Evolutionary conservation across 53 echinoderm and acorn worm species (phyloP).

Genomic region (Patiria pectinifera): DNA sequence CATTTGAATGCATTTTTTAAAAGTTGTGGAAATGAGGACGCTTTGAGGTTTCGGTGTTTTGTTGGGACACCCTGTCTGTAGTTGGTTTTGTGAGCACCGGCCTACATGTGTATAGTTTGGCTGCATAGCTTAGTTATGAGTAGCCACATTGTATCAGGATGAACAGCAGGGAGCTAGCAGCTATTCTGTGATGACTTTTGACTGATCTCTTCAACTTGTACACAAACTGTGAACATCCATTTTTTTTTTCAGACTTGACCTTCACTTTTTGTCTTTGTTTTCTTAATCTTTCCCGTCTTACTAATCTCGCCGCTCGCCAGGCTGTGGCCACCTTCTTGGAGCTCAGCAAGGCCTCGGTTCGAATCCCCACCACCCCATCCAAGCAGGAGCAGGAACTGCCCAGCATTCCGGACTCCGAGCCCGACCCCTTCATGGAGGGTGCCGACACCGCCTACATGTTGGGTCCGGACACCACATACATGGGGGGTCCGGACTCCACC

Average conservation of each 20-base stretch:
- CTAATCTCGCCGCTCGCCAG: slow-evolving; percentile 2
- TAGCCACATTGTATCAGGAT: too few species aligned
- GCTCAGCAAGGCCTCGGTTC: slow-evolving; percentile 45
- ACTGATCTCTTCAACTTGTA: neutral
- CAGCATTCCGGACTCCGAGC: neutral
- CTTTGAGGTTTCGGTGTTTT: too few species aligned
- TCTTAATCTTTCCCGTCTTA: neutral
- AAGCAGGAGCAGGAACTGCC: neutral
- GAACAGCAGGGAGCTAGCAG: too few species aligned
- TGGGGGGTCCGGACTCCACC: neutral
- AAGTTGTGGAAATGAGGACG: too few species aligned
- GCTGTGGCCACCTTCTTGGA: slow-evolving; percentile 56
- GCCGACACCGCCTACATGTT: neutral
- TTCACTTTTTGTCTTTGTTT: neutral
- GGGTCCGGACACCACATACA: neutral
- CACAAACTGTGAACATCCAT: neutral
- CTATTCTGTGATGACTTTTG: too few species aligned
- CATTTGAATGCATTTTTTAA: too few species aligned
- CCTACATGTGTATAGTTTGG: too few species aligned
- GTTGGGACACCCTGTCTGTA: too few species aligned
- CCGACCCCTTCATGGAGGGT: neutral
- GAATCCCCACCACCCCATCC: slow-evolving; percentile 29
- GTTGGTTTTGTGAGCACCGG: too few species aligned
- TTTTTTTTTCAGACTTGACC: neutral
- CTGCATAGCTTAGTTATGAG: too few species aligned